A percentile compares a stretch with the other conserved stretches of the same genome.
Conservation (phyloP, 2,888 invertebrate species). For the Sympetrum striolatum region DNA sequence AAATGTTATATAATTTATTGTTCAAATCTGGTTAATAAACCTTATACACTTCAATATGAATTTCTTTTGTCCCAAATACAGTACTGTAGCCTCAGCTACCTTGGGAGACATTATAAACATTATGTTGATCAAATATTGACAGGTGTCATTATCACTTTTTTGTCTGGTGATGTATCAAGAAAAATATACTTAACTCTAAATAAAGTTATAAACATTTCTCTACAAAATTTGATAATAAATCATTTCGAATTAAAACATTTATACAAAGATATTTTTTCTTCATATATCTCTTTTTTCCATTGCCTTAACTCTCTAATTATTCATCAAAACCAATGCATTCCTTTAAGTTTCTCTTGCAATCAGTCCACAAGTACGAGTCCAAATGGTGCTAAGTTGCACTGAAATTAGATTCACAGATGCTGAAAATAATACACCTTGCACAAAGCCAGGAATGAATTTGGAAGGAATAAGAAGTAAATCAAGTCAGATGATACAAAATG, state of each 20-base stretch:
- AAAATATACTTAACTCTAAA: conserved; percentile 44
- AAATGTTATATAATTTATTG: conserved; percentile 34
- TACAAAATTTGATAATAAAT: conserved; percentile 40
- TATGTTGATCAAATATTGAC: conserved; percentile 36
- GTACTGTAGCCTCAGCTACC: neutral
- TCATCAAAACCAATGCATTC: conserved; percentile 15
- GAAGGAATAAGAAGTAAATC: neutral
- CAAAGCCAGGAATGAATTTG: conserved; percentile 2
- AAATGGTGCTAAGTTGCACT: conserved; percentile 9
- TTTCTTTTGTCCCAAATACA: conserved; percentile 10
- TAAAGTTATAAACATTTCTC: conserved; percentile 43
- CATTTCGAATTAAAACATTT: conserved; percentile 40
- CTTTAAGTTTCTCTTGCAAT: neutral
- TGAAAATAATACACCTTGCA: neutral
- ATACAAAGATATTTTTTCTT: conserved; percentile 33
- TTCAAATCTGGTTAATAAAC: conserved; percentile 22
- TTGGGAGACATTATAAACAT: neutral
- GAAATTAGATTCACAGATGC: conserved; percentile 6
- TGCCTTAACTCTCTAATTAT: neutral
- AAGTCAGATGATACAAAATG: conserved; percentile 20
- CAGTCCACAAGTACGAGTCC: neutral
- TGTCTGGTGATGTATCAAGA: conserved; percentile 38
- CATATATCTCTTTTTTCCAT: conserved; percentile 2
- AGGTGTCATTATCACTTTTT: conserved; percentile 32
- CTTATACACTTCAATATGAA: conserved; percentile 39